Conservation (phyloP, 1,140 invertebrate genomes). For the Saccostrea glomerata region DNA sequence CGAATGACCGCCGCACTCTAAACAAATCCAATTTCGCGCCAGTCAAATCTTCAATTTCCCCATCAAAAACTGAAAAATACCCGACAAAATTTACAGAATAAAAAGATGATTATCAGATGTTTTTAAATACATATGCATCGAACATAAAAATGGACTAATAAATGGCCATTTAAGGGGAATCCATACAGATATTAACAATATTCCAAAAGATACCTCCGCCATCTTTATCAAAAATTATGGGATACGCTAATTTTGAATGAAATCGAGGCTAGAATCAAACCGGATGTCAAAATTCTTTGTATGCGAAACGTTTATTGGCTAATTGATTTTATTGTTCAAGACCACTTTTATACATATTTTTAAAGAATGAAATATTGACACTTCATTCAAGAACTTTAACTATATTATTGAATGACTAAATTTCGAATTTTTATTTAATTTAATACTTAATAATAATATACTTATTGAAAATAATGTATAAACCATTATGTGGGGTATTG, state of each 20-base stretch:
- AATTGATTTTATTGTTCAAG: not conserved
- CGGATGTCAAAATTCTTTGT: not conserved
- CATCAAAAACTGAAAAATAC: not conserved
- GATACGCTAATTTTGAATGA: slow-evolving; percentile 65
- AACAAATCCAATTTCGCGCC: slow-evolving; percentile 38
- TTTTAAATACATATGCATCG: slow-evolving; percentile 43
- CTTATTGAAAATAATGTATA: not conserved
- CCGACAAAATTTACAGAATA: not conserved
- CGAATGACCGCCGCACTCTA: not conserved
- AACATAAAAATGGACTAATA: slow-evolving; percentile 13
- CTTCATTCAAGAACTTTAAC: not conserved
- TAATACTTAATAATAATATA: not conserved
- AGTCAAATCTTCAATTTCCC: not conserved
- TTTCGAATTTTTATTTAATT: not conserved
- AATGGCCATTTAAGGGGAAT: slow-evolving; percentile 54
- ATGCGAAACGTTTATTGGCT: slow-evolving; percentile 16
- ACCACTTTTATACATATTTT: not conserved
- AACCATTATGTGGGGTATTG: not conserved
- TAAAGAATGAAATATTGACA: not conserved
- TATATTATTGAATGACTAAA: not conserved
- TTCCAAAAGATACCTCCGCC: slow-evolving; percentile 73
- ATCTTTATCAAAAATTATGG: slow-evolving; percentile 73
- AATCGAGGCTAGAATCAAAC: slow-evolving; percentile 69
- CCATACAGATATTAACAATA: slow-evolving; percentile 52
- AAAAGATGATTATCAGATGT: slow-evolving; percentile 45